These are phyloP conservation scores for Thunnus thynnus DNA, from an alignment of 2,113 vertebrate species.

Conservation along the genomic window DNA sequence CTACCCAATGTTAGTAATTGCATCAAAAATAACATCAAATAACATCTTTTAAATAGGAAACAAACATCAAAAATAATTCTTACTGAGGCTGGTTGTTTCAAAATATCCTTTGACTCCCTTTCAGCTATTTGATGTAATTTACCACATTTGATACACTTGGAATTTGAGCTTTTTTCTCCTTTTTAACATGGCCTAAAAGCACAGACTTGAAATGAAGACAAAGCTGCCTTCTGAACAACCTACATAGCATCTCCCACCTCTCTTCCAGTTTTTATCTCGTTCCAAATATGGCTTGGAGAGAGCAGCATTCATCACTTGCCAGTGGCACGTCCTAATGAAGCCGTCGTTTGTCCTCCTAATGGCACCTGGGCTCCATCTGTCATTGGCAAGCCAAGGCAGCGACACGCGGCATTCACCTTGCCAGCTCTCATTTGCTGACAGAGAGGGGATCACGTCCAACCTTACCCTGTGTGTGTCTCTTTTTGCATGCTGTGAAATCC, in stretches of 20 bases:
- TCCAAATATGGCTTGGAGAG: slow-evolving; percentile 74
- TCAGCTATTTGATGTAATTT: slow-evolving; percentile 47
- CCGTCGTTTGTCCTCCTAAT: slow-evolving; percentile 81
- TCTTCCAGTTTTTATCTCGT: slow-evolving; percentile 64
- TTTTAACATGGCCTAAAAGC: slow-evolving; percentile 37
- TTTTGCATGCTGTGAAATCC: slow-evolving; percentile 63
- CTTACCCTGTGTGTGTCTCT: slow-evolving; percentile 51
- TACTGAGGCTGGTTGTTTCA: slow-evolving; percentile 3
- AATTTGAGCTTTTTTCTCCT: background rate
- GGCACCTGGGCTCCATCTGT: slow-evolving; percentile 81
- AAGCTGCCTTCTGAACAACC: slow-evolving; percentile 62
- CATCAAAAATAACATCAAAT: slow-evolving; percentile 33
- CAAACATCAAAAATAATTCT: background rate
- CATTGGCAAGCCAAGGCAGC: slow-evolving; percentile 68
- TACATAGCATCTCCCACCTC: slow-evolving; percentile 51
- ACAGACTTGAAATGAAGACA: slow-evolving; percentile 48
- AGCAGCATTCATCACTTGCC: slow-evolving; percentile 80
- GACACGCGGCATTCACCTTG: slow-evolving; percentile 74
- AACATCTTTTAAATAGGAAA: slow-evolving; percentile 21
- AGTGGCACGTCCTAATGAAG: slow-evolving; percentile 81
- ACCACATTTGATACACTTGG: slow-evolving; percentile 39
- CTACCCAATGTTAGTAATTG: background rate
- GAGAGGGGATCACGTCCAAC: slow-evolving; percentile 52
- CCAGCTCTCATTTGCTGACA: slow-evolving; percentile 60
- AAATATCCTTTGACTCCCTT: slow-evolving; percentile 26